Evolutionary conservation across 2,888 invertebrate genomes (phyloP), one percentile per base, ranked within the genome.

Genomic region (Ctenicera cuprea): DNA sequence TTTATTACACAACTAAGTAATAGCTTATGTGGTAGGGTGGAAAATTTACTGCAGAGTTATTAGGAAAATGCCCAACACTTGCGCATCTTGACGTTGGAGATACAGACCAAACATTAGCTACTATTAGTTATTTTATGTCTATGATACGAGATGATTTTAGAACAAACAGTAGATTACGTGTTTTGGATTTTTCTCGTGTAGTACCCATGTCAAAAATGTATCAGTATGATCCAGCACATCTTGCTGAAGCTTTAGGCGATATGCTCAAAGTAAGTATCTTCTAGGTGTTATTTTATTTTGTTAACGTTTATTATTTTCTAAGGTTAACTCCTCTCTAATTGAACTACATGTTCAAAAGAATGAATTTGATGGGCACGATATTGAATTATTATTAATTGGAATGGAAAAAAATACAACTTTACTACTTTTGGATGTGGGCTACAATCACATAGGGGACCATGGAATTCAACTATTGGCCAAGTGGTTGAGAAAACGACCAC

Each of bases 281-380:
- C 14, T 4, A 59, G n/a, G 43, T 20, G 20, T 9, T 30, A 9
- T 3, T 2, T 5, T 33, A 33, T 59, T 50, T 50, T 22, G 30
- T 1, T 9, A 30, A 26, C 26, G 5, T 26, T 33, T 33, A 33
- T 26, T 26, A 9, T 9, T 33, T 33, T 9, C 33, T 33, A 33
- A 88, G 88, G 70, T 82, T 16, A 89, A 88, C 78, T 77, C 67
- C 9, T 86, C 85, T 3, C 85, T 92, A 37, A 85, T 88, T 0
- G 91, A 91, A 78, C 80, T 92, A 11, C 89, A 91, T 84, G 83
- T 90, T 22, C 91, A 91, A 81, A 92, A 92, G 79, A 90, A 89
- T 76, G 86, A 89, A 80, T 89, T 92, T 38, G 88, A 88, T 12
- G 89, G 90, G 0, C 92, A 92, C 71, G 92, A 92, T 78, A 84